phyloP scores from a whole-genome alignment of 2,797 vertebrate genomes.

The Silurus lanzhouensis region DNA sequence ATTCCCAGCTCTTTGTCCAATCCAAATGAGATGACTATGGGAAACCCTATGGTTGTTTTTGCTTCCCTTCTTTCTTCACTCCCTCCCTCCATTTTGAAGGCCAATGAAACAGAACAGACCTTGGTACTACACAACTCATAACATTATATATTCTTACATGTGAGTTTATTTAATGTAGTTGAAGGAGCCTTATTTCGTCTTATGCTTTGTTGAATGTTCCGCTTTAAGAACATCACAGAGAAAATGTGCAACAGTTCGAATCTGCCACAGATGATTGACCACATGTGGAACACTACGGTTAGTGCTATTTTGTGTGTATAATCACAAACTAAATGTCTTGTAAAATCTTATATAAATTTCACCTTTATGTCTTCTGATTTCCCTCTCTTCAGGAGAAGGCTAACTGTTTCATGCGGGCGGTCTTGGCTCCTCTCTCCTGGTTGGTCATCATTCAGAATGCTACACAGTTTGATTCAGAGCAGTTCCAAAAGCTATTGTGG shows the following conservation, averaged over 20 bases:
- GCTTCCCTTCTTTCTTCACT: conserved; percentile 52
- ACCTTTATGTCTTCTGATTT: not conserved
- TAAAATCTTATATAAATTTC: not conserved
- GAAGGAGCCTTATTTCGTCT: not conserved
- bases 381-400: conserved; percentile 52
- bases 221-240: conserved; percentile 51
- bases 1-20: conserved; percentile 16
- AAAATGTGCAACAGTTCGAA: conserved; percentile 60
- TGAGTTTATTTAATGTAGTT: not conserved
- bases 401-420: conserved; percentile 65
- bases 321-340: not conserved
- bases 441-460: conserved; percentile 31
- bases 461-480: conserved; percentile 41
- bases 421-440: conserved; percentile 65
- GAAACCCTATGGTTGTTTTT: conserved; percentile 46
- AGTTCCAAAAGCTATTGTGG: conserved; percentile 61
- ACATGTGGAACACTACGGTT: conserved; percentile 65
- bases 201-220: not conserved
- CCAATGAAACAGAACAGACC: conserved; percentile 2
- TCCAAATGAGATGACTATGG: not conserved
- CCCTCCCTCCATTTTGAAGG: not conserved
- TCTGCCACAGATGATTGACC: conserved; percentile 60
- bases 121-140: conserved; percentile 47
- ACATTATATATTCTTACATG: not conserved
- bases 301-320: conserved; percentile 45